Evolutionary conservation across 2,888 invertebrate genomes (phyloP), one percentile per base, ranked within the genome.

Genomic region (Nephrotoma guestfalica): DNA sequence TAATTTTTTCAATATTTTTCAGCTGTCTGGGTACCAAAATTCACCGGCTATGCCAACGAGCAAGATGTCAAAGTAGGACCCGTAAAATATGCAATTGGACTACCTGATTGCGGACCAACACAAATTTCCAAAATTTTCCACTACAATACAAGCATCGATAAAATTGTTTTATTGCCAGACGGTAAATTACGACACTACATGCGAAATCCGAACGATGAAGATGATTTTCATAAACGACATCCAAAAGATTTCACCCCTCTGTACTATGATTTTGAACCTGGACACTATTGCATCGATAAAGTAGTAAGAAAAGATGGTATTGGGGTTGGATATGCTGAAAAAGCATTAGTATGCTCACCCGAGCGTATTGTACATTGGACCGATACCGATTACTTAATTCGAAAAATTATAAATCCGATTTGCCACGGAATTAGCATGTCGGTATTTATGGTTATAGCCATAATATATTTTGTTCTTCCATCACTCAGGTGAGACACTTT

Each of bases 281-380:
- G 95, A 83, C 94, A 95, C 91, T 97, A 97, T 90, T 97, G 97
- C 89, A 93, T 96, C 89, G 97, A 97, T 90, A 96, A 95, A 93
- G 96, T 95, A 89, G 89, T 90, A 87, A 88, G 90, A 0, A 89
- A 88, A 5, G 83, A 86, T 11, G 90, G 90, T 11, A 89, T 88
- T 15, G 89, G 89, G 0, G 88, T 89, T 30, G 89, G 93, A 87
- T 93, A 92, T 84, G 94, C 94, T 3, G 93, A 94, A 88, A 96
- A 94, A 90, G 96, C 96, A 4, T 92, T 94, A 89, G 94, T 96
- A 2, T 96, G 96, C 90, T 93, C 94, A 86, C 95, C 96, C 18
- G 94, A 95, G 89, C 94, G 95, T 41, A 93, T 93, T 88, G 92
- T 93, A n/a, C 93, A 94, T 88, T 96, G 96, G 95, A 94, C 93